These are phyloP conservation scores for Xiphorhynchus erythropygius DNA, from an alignment of 2,797 vertebrate species.

Conservation along the genomic window DNA sequence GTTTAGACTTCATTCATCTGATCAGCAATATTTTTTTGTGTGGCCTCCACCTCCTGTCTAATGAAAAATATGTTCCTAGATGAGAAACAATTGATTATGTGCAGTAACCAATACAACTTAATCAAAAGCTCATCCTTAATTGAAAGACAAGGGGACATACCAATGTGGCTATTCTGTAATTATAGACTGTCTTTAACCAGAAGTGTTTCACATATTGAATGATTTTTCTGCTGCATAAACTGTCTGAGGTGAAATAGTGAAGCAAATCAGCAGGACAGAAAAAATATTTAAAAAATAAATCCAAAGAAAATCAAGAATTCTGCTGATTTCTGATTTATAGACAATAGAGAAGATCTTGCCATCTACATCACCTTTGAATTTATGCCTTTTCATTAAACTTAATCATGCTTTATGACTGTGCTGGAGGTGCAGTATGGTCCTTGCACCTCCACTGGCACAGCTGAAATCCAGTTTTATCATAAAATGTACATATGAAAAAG, in stretches of 20 bases:
- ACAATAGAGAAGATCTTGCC: background rate
- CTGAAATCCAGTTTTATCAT: background rate
- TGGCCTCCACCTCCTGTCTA: constrained; percentile 31
- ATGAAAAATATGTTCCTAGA: constrained; percentile 54
- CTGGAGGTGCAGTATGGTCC: background rate
- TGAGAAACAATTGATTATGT: constrained; percentile 36
- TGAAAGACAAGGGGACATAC: background rate
- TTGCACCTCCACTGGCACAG: background rate
- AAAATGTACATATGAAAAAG: background rate
- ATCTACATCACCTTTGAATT: background rate
- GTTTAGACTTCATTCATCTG: constrained; percentile 35
- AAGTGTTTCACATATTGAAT: background rate
- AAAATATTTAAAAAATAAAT: background rate
- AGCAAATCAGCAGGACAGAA: background rate
- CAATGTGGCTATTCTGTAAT: background rate
- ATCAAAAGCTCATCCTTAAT: constrained; percentile 50
- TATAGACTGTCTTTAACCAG: background rate
- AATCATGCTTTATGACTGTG: background rate
- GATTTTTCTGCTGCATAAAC: background rate
- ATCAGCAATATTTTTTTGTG: constrained; percentile 33
- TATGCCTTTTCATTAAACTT: background rate
- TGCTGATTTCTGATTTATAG: background rate
- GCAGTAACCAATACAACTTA: background rate
- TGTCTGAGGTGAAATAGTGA: background rate
- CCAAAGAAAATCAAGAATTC: background rate